Conservation (phyloP, 2,113 vertebrate species). For the Xiphophorus maculatus region DNA sequence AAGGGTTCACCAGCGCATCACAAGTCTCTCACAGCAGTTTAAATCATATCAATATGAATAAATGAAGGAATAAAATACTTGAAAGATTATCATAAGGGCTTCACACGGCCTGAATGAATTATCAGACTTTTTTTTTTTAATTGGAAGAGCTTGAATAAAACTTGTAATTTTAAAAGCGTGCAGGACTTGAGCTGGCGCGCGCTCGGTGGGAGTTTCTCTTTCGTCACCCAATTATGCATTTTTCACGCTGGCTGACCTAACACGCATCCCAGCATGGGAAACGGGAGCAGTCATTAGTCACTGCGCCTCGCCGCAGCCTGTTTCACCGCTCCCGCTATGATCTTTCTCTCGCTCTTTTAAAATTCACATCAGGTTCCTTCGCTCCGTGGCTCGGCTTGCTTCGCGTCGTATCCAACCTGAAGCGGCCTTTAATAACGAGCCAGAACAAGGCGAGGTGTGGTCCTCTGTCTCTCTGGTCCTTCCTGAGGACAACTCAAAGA, state of each 20-base stretch:
- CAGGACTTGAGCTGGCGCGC: neutral
- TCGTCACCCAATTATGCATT: slow-evolving; percentile 38
- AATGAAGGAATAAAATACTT: neutral
- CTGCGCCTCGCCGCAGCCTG: slow-evolving; percentile 4
- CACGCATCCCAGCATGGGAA: slow-evolving; percentile 23
- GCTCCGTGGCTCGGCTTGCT: slow-evolving; percentile 2
- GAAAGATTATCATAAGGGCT: neutral
- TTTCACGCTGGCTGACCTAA: slow-evolving; percentile 36
- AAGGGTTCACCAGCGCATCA: neutral
- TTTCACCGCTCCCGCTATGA: neutral
- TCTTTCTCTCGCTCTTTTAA: neutral
- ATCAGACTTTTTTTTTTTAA: neutral
- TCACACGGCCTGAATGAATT: neutral
- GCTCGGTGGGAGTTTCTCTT: slow-evolving; percentile 20
- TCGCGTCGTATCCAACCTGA: slow-evolving; percentile 8
- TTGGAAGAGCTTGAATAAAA: neutral
- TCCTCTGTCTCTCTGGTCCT: neutral
- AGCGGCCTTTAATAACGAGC: slow-evolving; percentile 40
- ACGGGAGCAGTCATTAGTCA: slow-evolving; percentile 39
- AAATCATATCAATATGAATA: neutral
- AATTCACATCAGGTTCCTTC: slow-evolving; percentile 25
- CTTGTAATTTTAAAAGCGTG: neutral
- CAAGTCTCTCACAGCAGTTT: neutral
- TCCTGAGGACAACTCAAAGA: neutral
- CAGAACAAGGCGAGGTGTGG: slow-evolving; percentile 22